Evolutionary conservation across 2,113 vertebrate genomes (phyloP).

Genomic region (Pseudopodoces humilis): DNA sequence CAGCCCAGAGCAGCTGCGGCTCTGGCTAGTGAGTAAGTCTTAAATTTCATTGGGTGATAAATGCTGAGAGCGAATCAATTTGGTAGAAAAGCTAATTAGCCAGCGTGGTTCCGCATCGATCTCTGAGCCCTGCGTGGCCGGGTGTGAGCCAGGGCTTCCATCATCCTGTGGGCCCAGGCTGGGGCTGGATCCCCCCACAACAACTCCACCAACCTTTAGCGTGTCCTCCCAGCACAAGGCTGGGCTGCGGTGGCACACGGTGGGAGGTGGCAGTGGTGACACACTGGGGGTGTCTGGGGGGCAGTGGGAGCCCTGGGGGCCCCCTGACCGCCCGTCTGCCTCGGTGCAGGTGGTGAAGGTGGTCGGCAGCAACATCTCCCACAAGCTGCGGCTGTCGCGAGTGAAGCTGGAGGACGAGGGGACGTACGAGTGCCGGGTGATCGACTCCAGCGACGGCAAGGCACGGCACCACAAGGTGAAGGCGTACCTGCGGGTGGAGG

Average conservation of each 20-base stretch:
- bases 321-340: neutral
- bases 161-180: neutral
- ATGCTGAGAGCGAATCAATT: slow-evolving; percentile 72
- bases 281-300: neutral
- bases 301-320: rapidly evolving
- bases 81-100: slow-evolving; percentile 77
- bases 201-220: rapidly evolving
- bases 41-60: slow-evolving; percentile 76
- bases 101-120: slow-evolving; percentile 12
- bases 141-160: neutral
- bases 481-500: slow-evolving; percentile 87
- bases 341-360: slow-evolving; percentile 89
- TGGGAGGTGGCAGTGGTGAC: too few relatives aligned
- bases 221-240: rapidly evolving
- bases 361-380: slow-evolving; percentile 96
- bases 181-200: rapidly evolving
- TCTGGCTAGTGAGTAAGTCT: slow-evolving; percentile 64
- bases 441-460: slow-evolving; percentile 90
- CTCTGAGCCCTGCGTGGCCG: neutral
- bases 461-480: slow-evolving; percentile 89
- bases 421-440: slow-evolving; percentile 93
- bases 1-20: slow-evolving; percentile 34
- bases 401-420: slow-evolving; percentile 90
- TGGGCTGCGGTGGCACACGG: too few relatives aligned
- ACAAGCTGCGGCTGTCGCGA: slow-evolving; percentile 92